Conservation (phyloP, 2,113 vertebrate species). For the Eupsittula cactorum region DNA sequence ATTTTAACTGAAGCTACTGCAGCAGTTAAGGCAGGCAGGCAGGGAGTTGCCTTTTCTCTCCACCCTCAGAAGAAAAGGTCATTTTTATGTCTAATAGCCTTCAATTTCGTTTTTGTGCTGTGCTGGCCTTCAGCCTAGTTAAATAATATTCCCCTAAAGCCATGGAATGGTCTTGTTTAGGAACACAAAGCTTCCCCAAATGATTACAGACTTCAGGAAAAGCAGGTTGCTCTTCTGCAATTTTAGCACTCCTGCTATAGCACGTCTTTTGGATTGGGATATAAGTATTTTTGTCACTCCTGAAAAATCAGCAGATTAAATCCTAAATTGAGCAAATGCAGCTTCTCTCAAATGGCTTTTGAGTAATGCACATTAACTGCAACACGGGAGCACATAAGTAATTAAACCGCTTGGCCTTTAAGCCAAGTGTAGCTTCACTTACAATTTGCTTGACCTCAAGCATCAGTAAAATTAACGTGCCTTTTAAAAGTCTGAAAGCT, state of each 20-base stretch:
- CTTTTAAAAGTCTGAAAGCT: neutral
- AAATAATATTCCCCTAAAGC: neutral
- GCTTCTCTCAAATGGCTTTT: neutral
- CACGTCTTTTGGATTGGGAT: neutral
- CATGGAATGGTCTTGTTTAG: neutral
- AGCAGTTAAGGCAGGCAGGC: accelerated
- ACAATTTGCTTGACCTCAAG: neutral
- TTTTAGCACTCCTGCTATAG: neutral
- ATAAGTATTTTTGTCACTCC: neutral
- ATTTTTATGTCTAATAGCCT: neutral
- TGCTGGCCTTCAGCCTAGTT: neutral
- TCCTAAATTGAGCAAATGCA: neutral
- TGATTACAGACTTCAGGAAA: neutral
- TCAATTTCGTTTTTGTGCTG: neutral
- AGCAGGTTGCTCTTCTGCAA: neutral
- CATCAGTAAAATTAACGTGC: neutral
- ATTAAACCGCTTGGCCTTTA: neutral
- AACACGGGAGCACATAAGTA: neutral
- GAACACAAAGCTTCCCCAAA: neutral
- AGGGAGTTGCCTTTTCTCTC: neutral
- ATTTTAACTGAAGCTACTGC: neutral
- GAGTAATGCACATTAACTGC: neutral
- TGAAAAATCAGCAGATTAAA: neutral
- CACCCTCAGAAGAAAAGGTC: neutral
- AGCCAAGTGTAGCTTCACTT: neutral